Percentiles rank a stretch among this genome's conserved stretches.
phyloP scores from a whole-genome alignment of 1,140 invertebrate genomes.

The Anastrepha ludens region DNA sequence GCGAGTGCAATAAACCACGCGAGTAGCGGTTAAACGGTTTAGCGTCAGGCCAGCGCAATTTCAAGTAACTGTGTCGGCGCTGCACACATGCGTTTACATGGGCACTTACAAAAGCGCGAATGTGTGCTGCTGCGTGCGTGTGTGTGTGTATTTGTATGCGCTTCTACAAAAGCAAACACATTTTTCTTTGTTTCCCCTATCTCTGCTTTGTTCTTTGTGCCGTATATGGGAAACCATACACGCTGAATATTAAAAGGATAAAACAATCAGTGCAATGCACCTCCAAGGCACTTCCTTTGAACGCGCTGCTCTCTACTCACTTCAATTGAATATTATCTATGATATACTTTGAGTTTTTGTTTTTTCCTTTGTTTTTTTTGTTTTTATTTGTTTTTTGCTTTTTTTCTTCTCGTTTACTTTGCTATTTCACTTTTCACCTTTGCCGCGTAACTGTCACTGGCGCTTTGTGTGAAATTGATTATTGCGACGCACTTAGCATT shows the following conservation, averaged over 20 bases:
- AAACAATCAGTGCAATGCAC: slow-evolving; percentile 23
- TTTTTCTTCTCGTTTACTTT: neutral
- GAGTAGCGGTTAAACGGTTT: slow-evolving; percentile 17
- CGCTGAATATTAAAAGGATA: neutral
- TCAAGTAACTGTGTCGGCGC: neutral
- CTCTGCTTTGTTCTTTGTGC: neutral
- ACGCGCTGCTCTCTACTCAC: neutral
- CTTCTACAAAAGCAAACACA: neutral
- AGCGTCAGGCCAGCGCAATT: neutral
- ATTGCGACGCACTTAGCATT: neutral
- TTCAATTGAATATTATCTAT: too few species aligned
- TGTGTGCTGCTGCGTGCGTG: too few species aligned
- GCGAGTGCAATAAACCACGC: slow-evolving; percentile 14
- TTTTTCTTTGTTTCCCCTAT: slow-evolving; percentile 7
- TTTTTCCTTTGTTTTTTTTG: neutral
- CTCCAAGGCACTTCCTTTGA: neutral
- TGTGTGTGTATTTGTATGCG: neutral
- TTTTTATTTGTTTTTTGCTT: neutral
- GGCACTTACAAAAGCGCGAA: neutral
- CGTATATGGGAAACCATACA: neutral
- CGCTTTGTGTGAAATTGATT: slow-evolving; percentile 17
- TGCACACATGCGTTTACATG: neutral
- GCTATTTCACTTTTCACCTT: slow-evolving; percentile 2
- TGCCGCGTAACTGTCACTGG: slow-evolving; percentile 5
- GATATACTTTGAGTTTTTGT: too few species aligned